These are phyloP conservation scores for Spicauda simplicius DNA, from an alignment of 2,888 invertebrate genomes.

Conservation along the genomic window DNA sequence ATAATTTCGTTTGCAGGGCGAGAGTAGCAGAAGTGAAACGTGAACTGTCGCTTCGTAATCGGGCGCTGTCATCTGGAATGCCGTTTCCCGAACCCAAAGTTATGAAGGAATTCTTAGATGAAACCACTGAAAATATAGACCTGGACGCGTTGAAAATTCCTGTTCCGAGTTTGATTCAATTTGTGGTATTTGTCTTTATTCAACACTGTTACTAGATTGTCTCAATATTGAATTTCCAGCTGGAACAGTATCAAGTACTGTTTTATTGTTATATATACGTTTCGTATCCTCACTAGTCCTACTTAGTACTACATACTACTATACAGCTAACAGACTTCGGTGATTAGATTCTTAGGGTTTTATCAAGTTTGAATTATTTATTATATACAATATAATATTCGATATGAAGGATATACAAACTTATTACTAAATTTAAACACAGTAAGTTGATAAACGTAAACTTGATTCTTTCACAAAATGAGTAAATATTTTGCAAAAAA, in stretches of 20 bases:
- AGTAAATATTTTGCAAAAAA: neutral
- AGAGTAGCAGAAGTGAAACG: conserved; percentile 87
- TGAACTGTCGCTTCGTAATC: conserved; percentile 88
- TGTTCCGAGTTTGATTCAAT: conserved; percentile 88
- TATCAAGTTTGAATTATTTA: too few species aligned
- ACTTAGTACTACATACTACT: too few species aligned
- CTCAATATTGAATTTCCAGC: conserved; percentile 1
- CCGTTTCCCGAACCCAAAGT: conserved; percentile 90
- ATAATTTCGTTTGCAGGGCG: conserved; percentile 74
- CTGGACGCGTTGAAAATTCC: conserved; percentile 84
- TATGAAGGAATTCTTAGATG: conserved; percentile 89
- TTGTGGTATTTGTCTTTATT: conserved; percentile 82
- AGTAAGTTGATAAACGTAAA: too few species aligned
- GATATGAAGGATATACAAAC: too few species aligned
- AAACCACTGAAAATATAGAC: conserved; percentile 80
- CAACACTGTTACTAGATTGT: conserved; percentile 29
- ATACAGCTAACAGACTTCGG: too few species aligned
- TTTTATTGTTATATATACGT: too few species aligned
- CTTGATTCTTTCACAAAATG: too few species aligned
- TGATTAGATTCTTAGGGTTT: too few species aligned
- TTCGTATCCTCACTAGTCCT: too few species aligned
- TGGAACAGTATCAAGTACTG: neutral
- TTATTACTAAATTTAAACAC: too few species aligned
- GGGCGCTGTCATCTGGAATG: conserved; percentile 85
- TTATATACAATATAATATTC: too few species aligned